Evolutionary conservation across 2,888 invertebrate species (phyloP).

Genomic region (Zootermopsis nevadensis): DNA sequence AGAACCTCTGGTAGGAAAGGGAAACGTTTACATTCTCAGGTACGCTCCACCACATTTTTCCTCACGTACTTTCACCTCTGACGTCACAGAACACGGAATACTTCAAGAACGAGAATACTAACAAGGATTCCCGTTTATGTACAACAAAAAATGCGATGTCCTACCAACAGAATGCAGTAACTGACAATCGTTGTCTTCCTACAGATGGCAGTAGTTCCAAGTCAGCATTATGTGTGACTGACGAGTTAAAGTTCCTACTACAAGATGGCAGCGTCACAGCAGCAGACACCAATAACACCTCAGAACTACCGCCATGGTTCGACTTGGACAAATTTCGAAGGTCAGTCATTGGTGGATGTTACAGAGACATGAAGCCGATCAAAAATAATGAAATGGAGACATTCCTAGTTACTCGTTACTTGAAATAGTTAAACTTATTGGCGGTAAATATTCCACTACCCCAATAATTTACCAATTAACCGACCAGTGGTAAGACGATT

Average conservation of each 20-base stretch:
- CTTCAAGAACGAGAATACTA: not conserved
- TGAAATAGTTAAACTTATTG: too few species aligned
- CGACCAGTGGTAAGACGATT: too few species aligned
- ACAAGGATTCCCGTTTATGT: not conserved
- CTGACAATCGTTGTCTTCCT: not conserved
- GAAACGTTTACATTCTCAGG: not conserved
- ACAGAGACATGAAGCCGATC: too few species aligned
- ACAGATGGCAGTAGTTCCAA: constrained; percentile 39
- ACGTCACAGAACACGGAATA: not conserved
- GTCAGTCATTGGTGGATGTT: constrained; percentile 20
- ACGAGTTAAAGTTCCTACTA: constrained; percentile 64
- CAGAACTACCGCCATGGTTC: constrained; percentile 58
- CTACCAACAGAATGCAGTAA: not conserved
- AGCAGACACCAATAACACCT: constrained; percentile 64
- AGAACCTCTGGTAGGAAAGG: not conserved
- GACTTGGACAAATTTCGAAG: constrained; percentile 53
- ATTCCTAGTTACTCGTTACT: too few species aligned
- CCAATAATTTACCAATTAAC: too few species aligned
- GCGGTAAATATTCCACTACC: too few species aligned
- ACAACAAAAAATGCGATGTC: not conserved
- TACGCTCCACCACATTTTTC: not conserved
- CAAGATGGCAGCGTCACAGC: constrained; percentile 63
- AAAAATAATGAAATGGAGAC: too few species aligned
- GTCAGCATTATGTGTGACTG: constrained; percentile 58
- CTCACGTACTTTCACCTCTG: not conserved